phyloP scores from a whole-genome alignment of 2,797 vertebrate species.

The Choloepus didactylus region DNA sequence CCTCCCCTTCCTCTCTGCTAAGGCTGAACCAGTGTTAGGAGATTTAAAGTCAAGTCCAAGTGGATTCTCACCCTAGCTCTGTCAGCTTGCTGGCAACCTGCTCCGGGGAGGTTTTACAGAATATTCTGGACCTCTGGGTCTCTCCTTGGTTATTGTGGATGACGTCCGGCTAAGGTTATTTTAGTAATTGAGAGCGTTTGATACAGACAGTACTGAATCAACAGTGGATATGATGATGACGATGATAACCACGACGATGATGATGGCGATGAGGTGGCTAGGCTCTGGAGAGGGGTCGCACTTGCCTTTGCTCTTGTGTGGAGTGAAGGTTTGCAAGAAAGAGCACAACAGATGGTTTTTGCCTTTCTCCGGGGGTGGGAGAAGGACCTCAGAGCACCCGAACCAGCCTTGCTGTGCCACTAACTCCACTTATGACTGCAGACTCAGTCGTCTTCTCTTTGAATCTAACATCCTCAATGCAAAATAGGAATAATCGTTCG shows the following conservation, averaged over 20 bases:
- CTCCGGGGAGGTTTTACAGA: background rate
- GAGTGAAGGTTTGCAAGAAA: background rate
- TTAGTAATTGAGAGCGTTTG: background rate
- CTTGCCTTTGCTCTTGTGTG: background rate
- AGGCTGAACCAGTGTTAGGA: background rate
- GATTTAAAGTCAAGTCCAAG: background rate
- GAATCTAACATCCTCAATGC: background rate
- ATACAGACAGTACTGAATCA: background rate
- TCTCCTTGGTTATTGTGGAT: background rate
- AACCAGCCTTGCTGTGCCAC: background rate
- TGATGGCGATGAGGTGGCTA: background rate
- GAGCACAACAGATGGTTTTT: background rate
- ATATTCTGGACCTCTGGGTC: background rate
- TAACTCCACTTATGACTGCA: background rate
- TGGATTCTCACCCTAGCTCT: background rate
- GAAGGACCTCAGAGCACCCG: background rate
- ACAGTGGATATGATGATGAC: no score
- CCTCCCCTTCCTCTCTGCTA: slow-evolving; percentile 78
- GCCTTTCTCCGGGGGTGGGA: background rate
- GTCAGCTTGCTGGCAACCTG: background rate
- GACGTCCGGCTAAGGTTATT: background rate
- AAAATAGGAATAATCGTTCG: background rate
- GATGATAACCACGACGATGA: background rate
- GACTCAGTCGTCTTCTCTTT: background rate
- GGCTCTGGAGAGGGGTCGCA: background rate